phyloP scores from a whole-genome alignment of 2,888 invertebrate species.

The Therioaphis trifolii region DNA sequence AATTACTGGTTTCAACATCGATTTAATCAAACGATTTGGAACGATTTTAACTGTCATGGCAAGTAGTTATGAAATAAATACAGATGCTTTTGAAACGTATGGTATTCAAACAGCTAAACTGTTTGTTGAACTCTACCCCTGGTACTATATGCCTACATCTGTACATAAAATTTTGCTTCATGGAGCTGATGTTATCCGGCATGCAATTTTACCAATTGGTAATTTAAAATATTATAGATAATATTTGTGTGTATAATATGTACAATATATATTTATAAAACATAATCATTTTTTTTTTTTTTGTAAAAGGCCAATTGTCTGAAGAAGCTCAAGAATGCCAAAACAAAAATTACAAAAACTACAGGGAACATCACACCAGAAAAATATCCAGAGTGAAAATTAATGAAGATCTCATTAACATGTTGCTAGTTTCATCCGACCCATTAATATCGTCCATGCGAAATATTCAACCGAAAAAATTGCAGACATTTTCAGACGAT shows the following conservation, averaged over 20 bases:
- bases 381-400: background rate
- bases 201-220: slow-evolving; percentile 3
- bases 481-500: background rate
- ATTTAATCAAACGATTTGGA: slow-evolving; percentile 33
- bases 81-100: slow-evolving; percentile 37
- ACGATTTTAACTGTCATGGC: slow-evolving; percentile 6
- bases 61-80: slow-evolving; percentile 30
- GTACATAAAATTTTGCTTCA: slow-evolving; percentile 31
- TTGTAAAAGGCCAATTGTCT: background rate
- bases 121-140: slow-evolving; percentile 26
- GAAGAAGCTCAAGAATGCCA: slow-evolving; percentile 8
- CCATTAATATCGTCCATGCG: slow-evolving; percentile 8
- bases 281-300: background rate
- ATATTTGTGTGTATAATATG: background rate
- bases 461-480: background rate
- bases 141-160: slow-evolving; percentile 23
- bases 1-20: slow-evolving; percentile 34
- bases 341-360: slow-evolving; percentile 13
- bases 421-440: slow-evolving; percentile 12
- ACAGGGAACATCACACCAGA: too few relatives aligned
- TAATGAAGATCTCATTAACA: slow-evolving; percentile 10
- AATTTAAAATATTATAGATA: background rate
- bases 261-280: too few relatives aligned
- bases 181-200: background rate
- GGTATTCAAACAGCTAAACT: slow-evolving; percentile 27